A percentile compares a stretch with the other conserved stretches of the same genome.
These are phyloP conservation scores for Tenthredo livida DNA, from an alignment of 2,888 invertebrate species.

Conservation along the genomic window DNA sequence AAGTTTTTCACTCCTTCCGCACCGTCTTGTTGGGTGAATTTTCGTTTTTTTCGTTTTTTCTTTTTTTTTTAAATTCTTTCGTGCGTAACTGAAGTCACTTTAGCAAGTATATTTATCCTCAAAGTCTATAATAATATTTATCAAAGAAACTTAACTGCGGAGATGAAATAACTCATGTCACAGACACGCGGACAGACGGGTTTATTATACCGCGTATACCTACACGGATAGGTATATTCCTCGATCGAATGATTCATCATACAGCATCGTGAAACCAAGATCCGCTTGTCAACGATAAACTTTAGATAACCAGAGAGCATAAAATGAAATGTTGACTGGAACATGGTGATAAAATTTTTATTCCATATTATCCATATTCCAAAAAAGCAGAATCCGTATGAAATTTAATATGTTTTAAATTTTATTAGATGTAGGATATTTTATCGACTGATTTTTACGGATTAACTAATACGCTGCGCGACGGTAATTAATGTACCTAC, in stretches of 20 bases:
- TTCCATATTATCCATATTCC: neutral
- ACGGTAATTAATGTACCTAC: slow-evolving; percentile 1
- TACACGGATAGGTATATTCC: slow-evolving; percentile 14
- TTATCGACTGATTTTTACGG: neutral
- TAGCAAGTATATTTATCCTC: neutral
- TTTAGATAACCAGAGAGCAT: neutral
- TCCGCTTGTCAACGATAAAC: neutral
- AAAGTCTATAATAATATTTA: slow-evolving; percentile 24
- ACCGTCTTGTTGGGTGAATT: neutral
- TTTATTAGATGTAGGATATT: neutral
- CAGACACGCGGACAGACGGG: slow-evolving; percentile 17
- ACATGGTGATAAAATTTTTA: slow-evolving; percentile 20
- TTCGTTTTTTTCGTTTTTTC: neutral
- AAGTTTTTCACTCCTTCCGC: neutral
- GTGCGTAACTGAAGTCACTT: neutral
- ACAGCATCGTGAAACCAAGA: neutral
- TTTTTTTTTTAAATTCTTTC: neutral
- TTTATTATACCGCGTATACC: slow-evolving; percentile 10
- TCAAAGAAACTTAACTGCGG: slow-evolving; percentile 1
- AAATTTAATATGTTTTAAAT: neutral
- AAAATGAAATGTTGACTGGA: neutral
- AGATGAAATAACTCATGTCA: slow-evolving; percentile 32
- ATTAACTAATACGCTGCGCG: neutral
- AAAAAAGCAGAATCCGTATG: neutral
- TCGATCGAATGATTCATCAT: slow-evolving; percentile 40